A percentile compares a stretch with the other conserved stretches of the same genome.
Evolutionary conservation across 2,797 vertebrate species (phyloP).

Genomic region (Centroberyx gerrardi): DNA sequence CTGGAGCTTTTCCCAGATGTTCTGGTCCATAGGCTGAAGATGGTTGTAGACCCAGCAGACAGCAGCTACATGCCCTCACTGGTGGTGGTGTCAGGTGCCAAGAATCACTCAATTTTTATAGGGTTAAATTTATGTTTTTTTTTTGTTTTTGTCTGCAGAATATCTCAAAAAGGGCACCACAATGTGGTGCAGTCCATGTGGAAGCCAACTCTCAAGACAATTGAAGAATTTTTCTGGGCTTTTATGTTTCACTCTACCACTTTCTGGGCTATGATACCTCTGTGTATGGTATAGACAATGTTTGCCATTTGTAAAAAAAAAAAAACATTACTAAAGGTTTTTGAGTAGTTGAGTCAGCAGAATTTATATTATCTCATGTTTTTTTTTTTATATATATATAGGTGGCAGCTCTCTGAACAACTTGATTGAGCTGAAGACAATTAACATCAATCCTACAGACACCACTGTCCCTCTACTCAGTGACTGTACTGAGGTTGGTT

Average conservation of each 20-base stretch:
- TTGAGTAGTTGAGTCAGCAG: too few species aligned
- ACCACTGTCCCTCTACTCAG: constrained; percentile 93
- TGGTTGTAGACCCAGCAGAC: constrained; percentile 97
- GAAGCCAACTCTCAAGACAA: neutral
- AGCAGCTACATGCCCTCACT: constrained; percentile 99
- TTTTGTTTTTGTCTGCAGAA: neutral
- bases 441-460: constrained; percentile 97
- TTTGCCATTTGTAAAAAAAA: too few species aligned
- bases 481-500: constrained; percentile 94
- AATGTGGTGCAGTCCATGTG: too few species aligned
- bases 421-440: constrained; percentile 96
- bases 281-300: too few species aligned
- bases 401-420: constrained; percentile 98
- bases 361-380: too few species aligned
- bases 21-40: constrained; percentile 95
- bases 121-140: neutral
- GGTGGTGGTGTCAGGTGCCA: constrained; percentile 95
- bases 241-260: neutral
- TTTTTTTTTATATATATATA: constrained; percentile 59
- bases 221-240: too few species aligned
- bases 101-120: neutral
- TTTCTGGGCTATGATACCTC: neutral
- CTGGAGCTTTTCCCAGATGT: constrained; percentile 97
- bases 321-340: too few species aligned
- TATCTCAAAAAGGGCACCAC: too few species aligned